Percentiles rank a stretch among this genome's conserved stretches.
These are phyloP conservation scores for Orthosia gracilis DNA, from an alignment of 2,888 invertebrate species.

Conservation along the genomic window DNA sequence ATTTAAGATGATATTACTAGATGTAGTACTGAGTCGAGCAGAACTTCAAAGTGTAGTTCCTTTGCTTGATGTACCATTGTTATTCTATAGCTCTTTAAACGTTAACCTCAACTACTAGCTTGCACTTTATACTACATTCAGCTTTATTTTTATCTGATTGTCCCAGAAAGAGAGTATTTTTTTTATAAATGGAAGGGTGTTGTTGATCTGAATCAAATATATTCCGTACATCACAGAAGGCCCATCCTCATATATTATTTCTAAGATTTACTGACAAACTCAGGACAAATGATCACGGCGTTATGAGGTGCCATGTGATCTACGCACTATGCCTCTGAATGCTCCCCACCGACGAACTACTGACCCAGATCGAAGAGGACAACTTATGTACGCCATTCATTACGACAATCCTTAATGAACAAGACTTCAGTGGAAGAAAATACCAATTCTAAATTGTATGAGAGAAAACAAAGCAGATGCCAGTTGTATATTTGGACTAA, in stretches of 20 bases:
- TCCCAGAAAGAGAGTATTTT: no score
- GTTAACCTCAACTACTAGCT: constrained; percentile 15
- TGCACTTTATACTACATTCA: constrained; percentile 2
- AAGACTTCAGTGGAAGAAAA: neutral
- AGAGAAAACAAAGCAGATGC: constrained; percentile 50
- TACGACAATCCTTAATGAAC: constrained; percentile 31
- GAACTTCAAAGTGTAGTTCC: constrained; percentile 37
- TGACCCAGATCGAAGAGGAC: constrained; percentile 34
- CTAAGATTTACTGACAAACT: constrained; percentile 13
- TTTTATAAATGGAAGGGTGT: neutral
- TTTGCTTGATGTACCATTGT: constrained; percentile 15
- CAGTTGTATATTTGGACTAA: constrained; percentile 47
- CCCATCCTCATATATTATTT: neutral
- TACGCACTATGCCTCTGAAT: constrained; percentile 6
- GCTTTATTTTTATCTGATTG: constrained; percentile 1
- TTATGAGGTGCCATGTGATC: constrained; percentile 29
- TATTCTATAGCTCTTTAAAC: constrained; percentile 22
- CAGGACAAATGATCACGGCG: constrained; percentile 11
- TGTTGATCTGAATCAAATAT: neutral
- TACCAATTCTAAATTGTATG: constrained; percentile 14
- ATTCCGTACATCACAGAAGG: neutral
- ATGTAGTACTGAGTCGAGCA: constrained; percentile 29
- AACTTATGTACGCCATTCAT: constrained; percentile 22
- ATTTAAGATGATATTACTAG: constrained; percentile 44
- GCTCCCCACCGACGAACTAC: constrained; percentile 21